Evolutionary conservation across 2,888 invertebrate genomes (phyloP), one percentile per base, ranked within the genome.

Genomic region (Leptopterna dolabrata): DNA sequence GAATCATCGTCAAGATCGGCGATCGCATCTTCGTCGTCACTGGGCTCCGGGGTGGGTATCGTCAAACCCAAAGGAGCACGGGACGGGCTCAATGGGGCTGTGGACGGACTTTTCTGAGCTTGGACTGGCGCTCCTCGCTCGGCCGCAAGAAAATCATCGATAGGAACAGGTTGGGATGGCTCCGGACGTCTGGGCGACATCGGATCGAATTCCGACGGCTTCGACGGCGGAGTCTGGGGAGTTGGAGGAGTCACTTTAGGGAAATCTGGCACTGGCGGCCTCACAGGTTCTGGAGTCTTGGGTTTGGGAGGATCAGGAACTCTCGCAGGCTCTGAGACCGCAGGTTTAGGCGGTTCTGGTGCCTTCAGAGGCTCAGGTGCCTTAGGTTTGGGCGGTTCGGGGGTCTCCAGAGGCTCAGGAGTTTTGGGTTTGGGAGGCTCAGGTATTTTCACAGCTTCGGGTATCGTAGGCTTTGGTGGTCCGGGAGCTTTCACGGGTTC

Each of bases 221-320:
- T 73, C 14, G 81, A 55, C 6, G 55, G 30, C 6, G 87, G 71
- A 0, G 47, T 71, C 19, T 30, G 30, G 16, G 73, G 87, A 29
- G 84, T 73, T 0, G 84, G 84, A 1, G 87, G 87, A 2, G 76
- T 76, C 14, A 76, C 51, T 36, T 51, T 84, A 11, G 87, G 87
- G 24, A 41, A 76, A 24, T 76, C 86, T 2, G 73, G 73, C 19
- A 45, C 45, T 0, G 6, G 16, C 2, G 73, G 73, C 24, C 55
- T 76, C 13, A 36, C 24, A 51, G 78, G 86, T 43, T 83, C 84
- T 11, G 87, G 78, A 13, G 87, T 30, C 45, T 29, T 70, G 13
- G 87, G 82, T 76, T 88, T 86, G 2, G 87, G 87, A 19, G 86
- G 78, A 63, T 88, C 88, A 9, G 87, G 87, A 19, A 14, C 71